Evolutionary conservation across 2,113 vertebrate species (phyloP).

Genomic region (Diglossa brunneiventris): DNA sequence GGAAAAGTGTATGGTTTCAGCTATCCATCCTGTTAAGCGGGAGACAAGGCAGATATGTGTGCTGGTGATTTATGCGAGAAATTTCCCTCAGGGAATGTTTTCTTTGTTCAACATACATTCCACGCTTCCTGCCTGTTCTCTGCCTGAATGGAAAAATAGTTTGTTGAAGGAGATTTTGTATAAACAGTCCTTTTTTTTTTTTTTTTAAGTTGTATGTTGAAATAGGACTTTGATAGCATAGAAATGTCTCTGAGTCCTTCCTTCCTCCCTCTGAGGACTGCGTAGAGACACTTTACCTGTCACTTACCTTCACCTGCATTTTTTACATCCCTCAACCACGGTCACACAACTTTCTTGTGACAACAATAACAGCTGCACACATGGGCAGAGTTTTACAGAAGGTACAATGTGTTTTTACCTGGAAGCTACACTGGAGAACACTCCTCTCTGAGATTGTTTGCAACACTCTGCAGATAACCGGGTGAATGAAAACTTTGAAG

Average conservation of each 20-base stretch:
- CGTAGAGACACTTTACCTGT: not conserved
- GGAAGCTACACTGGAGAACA: not conserved
- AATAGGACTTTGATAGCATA: not conserved
- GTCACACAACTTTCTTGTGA: not conserved
- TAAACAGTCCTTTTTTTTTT: not conserved
- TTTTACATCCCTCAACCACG: not conserved
- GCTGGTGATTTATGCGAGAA: not conserved
- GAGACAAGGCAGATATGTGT: not conserved
- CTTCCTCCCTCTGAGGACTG: not conserved
- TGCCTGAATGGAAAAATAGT: not conserved
- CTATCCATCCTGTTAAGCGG: not conserved
- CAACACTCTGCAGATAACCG: not conserved
- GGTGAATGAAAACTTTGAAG: not conserved
- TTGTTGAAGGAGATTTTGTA: not conserved
- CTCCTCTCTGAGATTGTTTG: not conserved
- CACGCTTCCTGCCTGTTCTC: not conserved
- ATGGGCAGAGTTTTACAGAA: not conserved
- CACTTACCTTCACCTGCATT: not conserved
- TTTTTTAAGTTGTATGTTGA: not conserved
- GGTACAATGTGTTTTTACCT: not conserved
- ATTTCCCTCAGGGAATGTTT: not conserved
- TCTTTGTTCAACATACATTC: not conserved
- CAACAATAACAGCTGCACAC: not conserved
- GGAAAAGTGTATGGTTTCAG: rapidly evolving
- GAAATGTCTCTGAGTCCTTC: not conserved